These are phyloP conservation scores for Tenthredo notha DNA, from an alignment of 2,888 invertebrate species.

Conservation along the genomic window DNA sequence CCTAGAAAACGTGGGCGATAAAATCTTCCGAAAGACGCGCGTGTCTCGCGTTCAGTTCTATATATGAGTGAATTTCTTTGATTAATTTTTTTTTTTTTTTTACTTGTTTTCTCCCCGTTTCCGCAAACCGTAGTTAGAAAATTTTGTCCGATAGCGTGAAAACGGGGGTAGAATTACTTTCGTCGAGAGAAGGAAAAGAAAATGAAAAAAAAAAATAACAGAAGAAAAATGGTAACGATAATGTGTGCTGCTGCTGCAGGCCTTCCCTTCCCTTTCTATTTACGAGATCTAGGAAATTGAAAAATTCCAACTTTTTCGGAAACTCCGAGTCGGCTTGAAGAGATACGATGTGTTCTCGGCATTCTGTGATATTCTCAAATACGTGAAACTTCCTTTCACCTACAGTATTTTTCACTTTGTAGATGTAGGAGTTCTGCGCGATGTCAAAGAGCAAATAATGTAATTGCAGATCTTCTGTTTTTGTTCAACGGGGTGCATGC, in stretches of 20 bases:
- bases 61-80: no score
- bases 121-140: no score
- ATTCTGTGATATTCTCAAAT: neutral
- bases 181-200: no score
- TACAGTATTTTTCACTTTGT: neutral
- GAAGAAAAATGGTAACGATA: neutral
- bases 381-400: neutral
- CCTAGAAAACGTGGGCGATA: neutral
- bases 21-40: neutral
- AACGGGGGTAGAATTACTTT: no score
- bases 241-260: neutral
- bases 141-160: no score
- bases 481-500: slow-evolving; percentile 2
- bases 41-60: no score
- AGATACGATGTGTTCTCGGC: neutral
- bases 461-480: slow-evolving; percentile 25
- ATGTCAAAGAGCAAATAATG: slow-evolving; percentile 20
- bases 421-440: neutral
- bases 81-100: no score
- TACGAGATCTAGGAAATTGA: neutral
- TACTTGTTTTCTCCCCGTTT: no score
- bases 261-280: neutral
- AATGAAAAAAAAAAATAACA: no score
- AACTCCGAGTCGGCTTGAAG: neutral
- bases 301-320: neutral